Percentiles rank a stretch among this genome's conserved stretches.
Evolutionary conservation across 2,888 invertebrate species (phyloP).

Genomic region (Lasius platythorax): DNA sequence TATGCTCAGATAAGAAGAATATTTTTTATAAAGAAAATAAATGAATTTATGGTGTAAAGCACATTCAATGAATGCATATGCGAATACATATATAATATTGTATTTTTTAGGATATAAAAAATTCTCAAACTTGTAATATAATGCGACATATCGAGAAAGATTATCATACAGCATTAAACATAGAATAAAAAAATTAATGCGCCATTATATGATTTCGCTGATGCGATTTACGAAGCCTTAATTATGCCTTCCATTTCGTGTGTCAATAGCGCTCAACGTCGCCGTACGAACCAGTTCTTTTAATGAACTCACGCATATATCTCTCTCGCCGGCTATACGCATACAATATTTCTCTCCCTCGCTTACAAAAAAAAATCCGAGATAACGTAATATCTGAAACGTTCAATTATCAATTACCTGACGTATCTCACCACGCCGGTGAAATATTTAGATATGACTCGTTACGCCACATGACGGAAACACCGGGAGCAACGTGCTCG

Average conservation of each 20-base stretch:
- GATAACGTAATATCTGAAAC: conserved; percentile 47
- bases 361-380: conserved; percentile 38
- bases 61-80: not conserved
- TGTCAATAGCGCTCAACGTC: conserved; percentile 32
- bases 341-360: conserved; percentile 44
- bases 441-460: conserved; percentile 33
- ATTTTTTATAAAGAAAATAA: not conserved
- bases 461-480: conserved; percentile 47
- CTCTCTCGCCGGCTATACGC: not conserved
- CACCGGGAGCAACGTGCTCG: conserved; percentile 52
- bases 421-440: conserved; percentile 28
- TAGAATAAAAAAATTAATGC: conserved; percentile 4
- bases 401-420: conserved; percentile 68
- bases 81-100: not conserved
- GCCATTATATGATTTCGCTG: conserved; percentile 4
- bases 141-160: not conserved
- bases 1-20: not conserved
- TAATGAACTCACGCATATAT: not conserved
- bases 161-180: not conserved
- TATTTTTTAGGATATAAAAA: not conserved
- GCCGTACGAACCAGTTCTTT: conserved; percentile 41
- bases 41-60: not conserved
- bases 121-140: not conserved
- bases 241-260: conserved; percentile 32
- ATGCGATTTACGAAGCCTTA: conserved; percentile 39